Evolutionary conservation across 2,113 vertebrate genomes (phyloP), one percentile per base, ranked within the genome.

Genomic region (Eretmochelys imbricata): DNA sequence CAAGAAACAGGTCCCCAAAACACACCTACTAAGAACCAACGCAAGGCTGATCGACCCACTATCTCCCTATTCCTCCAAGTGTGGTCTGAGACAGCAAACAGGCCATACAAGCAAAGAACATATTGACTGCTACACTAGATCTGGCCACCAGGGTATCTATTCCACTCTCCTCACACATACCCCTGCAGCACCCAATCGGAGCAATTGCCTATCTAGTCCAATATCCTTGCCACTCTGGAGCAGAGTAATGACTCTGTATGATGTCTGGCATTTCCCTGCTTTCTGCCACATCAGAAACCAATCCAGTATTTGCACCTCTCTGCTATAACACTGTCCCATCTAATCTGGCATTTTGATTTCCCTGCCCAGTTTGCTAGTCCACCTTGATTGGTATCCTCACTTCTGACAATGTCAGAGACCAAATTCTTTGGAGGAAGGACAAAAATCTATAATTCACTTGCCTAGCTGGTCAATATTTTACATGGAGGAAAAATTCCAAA

Each of bases 241-340:
- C 29, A 48, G 29, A 65, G n/a, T 4, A 85, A 69, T 25, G 25
- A 13, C 12, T 54, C 42, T 35, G 14, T 20, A 24, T 20, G 24
- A 84, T 50, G 51, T 76, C 10, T 76, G 42, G 72, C 54, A 51
- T 35, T 62, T 92, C 14, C 78, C 13, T 59, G 75, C 24, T 78
- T 10, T 4, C 19, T 46, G 0, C 0, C 0, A 48, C 24, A 48
- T 25, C 13, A 24, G 38, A 48, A 78, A 48, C 2, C 29, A 53
- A 55, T 91, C 87, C 75, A 78, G 10, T 78, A 48, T 65, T 65
- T 27, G 50, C 35, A 81, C 3, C 0, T 4, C 17, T 72, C 46
- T 92, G 42, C 59, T 59, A 16, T 85, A 27, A 76, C 31, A 51
- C 0, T 55, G 16, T 50, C 50, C 25, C 25, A 27, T 42, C 78